Evolutionary conservation across 2,888 invertebrate species (phyloP).

Genomic region (Diloba caeruleocephala): DNA sequence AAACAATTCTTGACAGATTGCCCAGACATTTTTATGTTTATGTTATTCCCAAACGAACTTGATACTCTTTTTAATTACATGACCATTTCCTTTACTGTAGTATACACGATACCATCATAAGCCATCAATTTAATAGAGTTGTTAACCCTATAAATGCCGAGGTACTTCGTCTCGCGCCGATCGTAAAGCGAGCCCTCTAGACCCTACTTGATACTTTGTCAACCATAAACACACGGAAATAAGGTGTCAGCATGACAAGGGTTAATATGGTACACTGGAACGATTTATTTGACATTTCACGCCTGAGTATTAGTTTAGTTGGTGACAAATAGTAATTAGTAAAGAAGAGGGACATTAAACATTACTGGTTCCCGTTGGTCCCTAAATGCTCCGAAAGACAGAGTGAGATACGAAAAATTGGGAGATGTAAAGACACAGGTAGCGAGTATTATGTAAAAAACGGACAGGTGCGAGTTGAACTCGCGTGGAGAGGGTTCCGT

Average conservation of each 20-base stretch:
- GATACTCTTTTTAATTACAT: not conserved
- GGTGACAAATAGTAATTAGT: slow-evolving; percentile 25
- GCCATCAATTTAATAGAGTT: slow-evolving; percentile 38
- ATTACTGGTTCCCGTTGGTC: too few species aligned
- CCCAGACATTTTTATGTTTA: too few species aligned
- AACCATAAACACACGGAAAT: slow-evolving; percentile 57
- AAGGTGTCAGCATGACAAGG: slow-evolving; percentile 58
- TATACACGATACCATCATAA: slow-evolving; percentile 16
- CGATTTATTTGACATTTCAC: slow-evolving; percentile 49
- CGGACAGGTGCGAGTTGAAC: too few species aligned
- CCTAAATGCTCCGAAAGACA: too few species aligned
- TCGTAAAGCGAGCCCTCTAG: slow-evolving; percentile 48
- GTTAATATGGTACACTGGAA: slow-evolving; percentile 44
- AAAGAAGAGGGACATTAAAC: not conserved
- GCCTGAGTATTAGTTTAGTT: slow-evolving; percentile 36
- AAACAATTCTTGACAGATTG: too few species aligned
- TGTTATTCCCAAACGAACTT: too few species aligned
- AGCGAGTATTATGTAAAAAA: too few species aligned
- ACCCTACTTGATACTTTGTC: slow-evolving; percentile 54
- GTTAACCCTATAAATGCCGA: slow-evolving; percentile 41
- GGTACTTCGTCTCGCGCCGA: slow-evolving; percentile 35
- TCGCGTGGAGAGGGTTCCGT: too few species aligned
- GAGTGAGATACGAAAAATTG: too few species aligned
- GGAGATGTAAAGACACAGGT: too few species aligned
- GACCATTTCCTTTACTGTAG: slow-evolving; percentile 1